These are phyloP conservation scores for Emydura subglobosa DNA, from an alignment of 2,113 vertebrate species.

Conservation along the genomic window DNA sequence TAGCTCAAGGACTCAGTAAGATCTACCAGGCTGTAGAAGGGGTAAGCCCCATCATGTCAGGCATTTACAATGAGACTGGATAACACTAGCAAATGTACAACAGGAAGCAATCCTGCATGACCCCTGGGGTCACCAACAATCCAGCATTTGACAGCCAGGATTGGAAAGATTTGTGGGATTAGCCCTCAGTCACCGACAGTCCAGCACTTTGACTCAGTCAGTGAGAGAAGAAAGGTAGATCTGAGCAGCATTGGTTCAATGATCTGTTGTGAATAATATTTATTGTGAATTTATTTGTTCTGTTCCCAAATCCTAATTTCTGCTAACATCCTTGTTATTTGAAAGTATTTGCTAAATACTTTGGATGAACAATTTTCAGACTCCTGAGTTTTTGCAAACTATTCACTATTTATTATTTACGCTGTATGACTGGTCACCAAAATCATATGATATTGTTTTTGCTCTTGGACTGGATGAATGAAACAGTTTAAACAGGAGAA, in stretches of 20 bases:
- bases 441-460: background rate
- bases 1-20: background rate
- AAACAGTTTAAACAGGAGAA: constrained; percentile 27
- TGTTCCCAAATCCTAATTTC: constrained; percentile 65
- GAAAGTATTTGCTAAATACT: constrained; percentile 5
- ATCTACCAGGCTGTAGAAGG: background rate
- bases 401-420: constrained; percentile 53
- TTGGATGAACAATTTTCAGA: constrained; percentile 9
- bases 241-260: background rate
- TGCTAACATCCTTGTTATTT: background rate
- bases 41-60: no score
- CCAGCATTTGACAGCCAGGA: background rate
- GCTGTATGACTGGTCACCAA: constrained; percentile 30
- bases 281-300: constrained; percentile 48
- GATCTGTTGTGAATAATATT: constrained; percentile 27
- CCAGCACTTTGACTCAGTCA: background rate
- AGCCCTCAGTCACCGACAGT: background rate
- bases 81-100: background rate
- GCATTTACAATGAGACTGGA: background rate
- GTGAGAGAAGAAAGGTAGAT: background rate
- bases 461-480: background rate
- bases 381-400: fast-evolving
- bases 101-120: background rate
- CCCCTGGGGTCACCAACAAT: background rate
- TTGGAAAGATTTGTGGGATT: background rate